Conservation (phyloP, 2,888 invertebrate species). For the Phalera bucephala region DNA sequence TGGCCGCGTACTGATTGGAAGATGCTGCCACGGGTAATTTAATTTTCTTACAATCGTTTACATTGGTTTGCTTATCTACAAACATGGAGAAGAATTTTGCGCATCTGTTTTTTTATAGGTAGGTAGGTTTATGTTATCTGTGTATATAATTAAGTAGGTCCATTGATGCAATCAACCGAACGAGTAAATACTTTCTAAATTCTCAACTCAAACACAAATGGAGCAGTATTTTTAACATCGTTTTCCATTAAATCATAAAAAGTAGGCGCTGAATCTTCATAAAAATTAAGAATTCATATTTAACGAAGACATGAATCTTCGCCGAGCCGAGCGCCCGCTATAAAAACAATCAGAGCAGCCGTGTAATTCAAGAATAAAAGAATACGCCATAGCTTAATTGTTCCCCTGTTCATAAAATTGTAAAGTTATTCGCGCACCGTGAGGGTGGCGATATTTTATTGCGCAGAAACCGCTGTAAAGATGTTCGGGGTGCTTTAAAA, state of each 20-base stretch:
- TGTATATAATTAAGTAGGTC: neutral
- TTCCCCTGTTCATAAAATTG: constrained; percentile 82
- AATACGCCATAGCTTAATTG: constrained; percentile 77
- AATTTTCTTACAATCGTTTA: neutral
- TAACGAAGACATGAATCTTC: constrained; percentile 75
- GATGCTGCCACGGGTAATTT: constrained; percentile 24
- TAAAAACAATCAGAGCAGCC: constrained; percentile 73
- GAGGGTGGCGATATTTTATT: constrained; percentile 80
- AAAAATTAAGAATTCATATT: constrained; percentile 79
- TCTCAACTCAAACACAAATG: too few species aligned
- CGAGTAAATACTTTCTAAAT: neutral
- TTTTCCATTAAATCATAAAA: constrained; percentile 57
- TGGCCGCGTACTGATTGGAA: constrained; percentile 43
- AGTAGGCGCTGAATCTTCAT: constrained; percentile 68
- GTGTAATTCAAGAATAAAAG: constrained; percentile 75
- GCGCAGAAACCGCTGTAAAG: constrained; percentile 81
- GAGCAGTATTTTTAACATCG: constrained; percentile 31
- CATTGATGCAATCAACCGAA: neutral
- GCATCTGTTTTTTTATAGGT: too few species aligned
- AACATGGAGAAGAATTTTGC: too few species aligned
- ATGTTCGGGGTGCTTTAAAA: constrained; percentile 80
- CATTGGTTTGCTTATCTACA: too few species aligned
- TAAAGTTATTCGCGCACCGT: constrained; percentile 75
- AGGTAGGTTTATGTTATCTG: too few species aligned
- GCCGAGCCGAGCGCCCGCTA: constrained; percentile 43